phyloP scores from a whole-genome alignment of 2,797 vertebrate species.

The Lacerta bilineata region DNA sequence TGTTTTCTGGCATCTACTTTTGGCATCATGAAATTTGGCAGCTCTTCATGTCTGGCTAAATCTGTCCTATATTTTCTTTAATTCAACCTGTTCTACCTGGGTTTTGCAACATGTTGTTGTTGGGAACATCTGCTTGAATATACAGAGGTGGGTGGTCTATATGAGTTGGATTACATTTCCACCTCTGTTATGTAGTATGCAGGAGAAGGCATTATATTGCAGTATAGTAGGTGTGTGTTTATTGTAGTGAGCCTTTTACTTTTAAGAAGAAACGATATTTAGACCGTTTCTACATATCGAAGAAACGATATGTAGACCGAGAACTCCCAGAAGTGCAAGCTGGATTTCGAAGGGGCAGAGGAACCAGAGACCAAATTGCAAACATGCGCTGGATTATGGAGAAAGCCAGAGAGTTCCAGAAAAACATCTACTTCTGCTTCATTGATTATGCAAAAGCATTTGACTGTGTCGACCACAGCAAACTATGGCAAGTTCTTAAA shows the following conservation, averaged over 20 bases:
- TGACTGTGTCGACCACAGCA: too few relatives aligned
- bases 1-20: constrained; percentile 64
- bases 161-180: not conserved
- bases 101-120: not conserved
- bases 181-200: not conserved
- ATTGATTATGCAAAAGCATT: too few relatives aligned
- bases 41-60: constrained; percentile 46
- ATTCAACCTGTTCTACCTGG: constrained; percentile 7
- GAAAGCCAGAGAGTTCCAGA: too few relatives aligned
- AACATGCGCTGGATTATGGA: too few relatives aligned
- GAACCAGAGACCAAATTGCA: too few relatives aligned
- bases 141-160: not conserved
- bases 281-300: too few relatives aligned
- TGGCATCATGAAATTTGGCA: constrained; percentile 66
- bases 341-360: too few relatives aligned
- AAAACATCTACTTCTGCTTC: too few relatives aligned
- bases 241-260: not conserved
- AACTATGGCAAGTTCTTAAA: too few relatives aligned
- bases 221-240: not conserved
- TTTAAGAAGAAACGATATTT: not conserved
- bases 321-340: too few relatives aligned
- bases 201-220: not conserved
- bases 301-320: too few relatives aligned
- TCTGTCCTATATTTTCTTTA: constrained; percentile 35
- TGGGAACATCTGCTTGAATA: not conserved